Conservation (phyloP, 2,888 invertebrate species). For the Trissonchulus latispiculum region DNA sequence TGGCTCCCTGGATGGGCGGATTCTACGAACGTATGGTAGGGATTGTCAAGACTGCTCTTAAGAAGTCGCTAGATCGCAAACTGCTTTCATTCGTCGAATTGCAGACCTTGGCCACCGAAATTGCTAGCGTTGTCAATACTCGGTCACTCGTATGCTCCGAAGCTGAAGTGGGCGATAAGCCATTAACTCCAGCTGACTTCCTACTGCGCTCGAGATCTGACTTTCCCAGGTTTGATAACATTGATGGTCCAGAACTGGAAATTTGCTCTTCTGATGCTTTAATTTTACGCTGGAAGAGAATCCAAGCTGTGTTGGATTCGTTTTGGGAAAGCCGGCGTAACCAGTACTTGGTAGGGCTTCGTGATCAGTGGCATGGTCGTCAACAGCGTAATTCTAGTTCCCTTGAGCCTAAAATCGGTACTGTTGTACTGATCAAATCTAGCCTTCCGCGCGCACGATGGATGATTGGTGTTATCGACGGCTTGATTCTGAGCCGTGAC, state of each 20-base stretch:
- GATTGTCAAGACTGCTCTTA: background rate
- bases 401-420: constrained; percentile 5
- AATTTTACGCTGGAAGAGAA: constrained; percentile 4
- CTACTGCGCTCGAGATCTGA: background rate
- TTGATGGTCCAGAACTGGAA: constrained; percentile 8
- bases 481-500: background rate
- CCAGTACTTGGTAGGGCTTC: constrained; percentile 12
- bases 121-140: background rate
- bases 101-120: constrained; percentile 12
- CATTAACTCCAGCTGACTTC: background rate
- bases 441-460: constrained; percentile 7
- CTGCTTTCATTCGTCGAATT: constrained; percentile 3
- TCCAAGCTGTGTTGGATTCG: constrained; percentile 12
- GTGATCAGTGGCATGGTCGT: constrained; percentile 21
- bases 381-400: background rate
- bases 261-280: background rate
- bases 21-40: constrained; percentile 17
- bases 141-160: background rate
- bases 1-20: constrained; percentile 16
- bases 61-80: constrained; percentile 9
- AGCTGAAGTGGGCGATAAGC: background rate
- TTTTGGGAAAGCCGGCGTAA: constrained; percentile 12
- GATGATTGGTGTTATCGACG: constrained; percentile 10
- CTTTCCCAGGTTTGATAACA: background rate
- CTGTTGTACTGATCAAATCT: constrained; percentile 12